Percentiles rank a stretch among this genome's conserved stretches.
Conservation (phyloP, 2,888 invertebrate species). For the Fragum fragum region DNA sequence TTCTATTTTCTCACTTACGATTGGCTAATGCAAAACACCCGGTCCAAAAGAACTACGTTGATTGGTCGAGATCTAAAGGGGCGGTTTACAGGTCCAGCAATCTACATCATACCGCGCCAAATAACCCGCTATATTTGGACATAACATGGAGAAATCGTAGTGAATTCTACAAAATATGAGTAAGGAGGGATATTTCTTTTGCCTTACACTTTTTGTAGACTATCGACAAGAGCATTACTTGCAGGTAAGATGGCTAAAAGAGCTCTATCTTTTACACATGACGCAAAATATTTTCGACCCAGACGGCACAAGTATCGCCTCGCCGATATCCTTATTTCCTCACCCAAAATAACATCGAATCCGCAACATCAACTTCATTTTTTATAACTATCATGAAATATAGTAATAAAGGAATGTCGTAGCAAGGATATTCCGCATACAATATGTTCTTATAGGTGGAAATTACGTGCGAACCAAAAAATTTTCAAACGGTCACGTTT, state of each 20-base stretch:
- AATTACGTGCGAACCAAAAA: neutral
- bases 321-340: neutral
- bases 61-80: conserved; percentile 70
- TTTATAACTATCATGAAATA: too few species aligned
- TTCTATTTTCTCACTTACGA: conserved; percentile 37
- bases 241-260: neutral
- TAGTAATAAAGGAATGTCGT: too few species aligned
- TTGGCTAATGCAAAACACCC: conserved; percentile 55
- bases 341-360: neutral
- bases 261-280: neutral
- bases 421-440: too few species aligned
- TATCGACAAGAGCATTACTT: neutral
- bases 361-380: neutral
- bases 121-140: conserved; percentile 45
- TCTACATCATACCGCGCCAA: conserved; percentile 82
- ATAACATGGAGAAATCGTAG: neutral
- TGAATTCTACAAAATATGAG: neutral
- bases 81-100: conserved; percentile 67
- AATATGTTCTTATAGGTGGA: too few species aligned
- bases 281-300: neutral
- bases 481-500: neutral
- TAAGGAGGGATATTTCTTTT: neutral
- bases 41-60: conserved; percentile 35
- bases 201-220: neutral
- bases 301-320: neutral